A percentile compares a stretch with the other conserved stretches of the same genome.
These are phyloP conservation scores for Cephalotes varians DNA, from an alignment of 2,888 invertebrate species.

Conservation along the genomic window DNA sequence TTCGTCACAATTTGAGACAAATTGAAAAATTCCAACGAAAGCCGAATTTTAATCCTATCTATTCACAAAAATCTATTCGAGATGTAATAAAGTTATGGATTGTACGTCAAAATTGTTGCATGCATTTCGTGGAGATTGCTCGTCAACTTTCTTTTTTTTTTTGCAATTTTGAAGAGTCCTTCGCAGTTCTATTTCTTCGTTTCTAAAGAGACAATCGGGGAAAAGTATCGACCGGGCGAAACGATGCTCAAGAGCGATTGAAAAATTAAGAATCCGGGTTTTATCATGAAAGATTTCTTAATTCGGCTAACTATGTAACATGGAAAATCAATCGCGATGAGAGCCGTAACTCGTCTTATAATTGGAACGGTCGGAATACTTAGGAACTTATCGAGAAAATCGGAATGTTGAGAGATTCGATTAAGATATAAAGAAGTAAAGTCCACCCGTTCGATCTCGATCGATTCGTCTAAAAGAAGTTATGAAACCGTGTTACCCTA, in stretches of 20 bases:
- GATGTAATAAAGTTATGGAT: not conserved
- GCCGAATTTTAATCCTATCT: slow-evolving; percentile 16
- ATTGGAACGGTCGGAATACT: slow-evolving; percentile 28
- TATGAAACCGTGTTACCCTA: slow-evolving; percentile 6
- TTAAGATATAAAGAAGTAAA: slow-evolving; percentile 37
- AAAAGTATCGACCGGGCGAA: not conserved
- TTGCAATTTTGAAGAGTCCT: not conserved
- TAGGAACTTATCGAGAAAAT: slow-evolving; percentile 23
- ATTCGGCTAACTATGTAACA: slow-evolving; percentile 36
- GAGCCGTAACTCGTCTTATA: slow-evolving; percentile 24
- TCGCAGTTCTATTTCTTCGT: slow-evolving; percentile 2
- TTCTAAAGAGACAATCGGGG: slow-evolving; percentile 15
- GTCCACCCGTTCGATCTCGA: not conserved
- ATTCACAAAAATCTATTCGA: not conserved
- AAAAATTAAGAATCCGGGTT: slow-evolving; percentile 37
- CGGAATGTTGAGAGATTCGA: slow-evolving; percentile 36
- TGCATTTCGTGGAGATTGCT: not conserved
- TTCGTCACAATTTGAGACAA: slow-evolving; percentile 21
- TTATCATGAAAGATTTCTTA: slow-evolving; percentile 28
- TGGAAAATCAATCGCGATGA: slow-evolving; percentile 45
- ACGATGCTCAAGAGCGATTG: slow-evolving; percentile 14
- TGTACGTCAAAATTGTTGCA: not conserved
- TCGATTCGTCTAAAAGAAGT: not conserved
- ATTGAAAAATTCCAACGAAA: slow-evolving; percentile 40
- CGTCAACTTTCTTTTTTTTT: not conserved